Evolutionary conservation across 2,888 invertebrate species (phyloP).

Genomic region (Andrena fulva): DNA sequence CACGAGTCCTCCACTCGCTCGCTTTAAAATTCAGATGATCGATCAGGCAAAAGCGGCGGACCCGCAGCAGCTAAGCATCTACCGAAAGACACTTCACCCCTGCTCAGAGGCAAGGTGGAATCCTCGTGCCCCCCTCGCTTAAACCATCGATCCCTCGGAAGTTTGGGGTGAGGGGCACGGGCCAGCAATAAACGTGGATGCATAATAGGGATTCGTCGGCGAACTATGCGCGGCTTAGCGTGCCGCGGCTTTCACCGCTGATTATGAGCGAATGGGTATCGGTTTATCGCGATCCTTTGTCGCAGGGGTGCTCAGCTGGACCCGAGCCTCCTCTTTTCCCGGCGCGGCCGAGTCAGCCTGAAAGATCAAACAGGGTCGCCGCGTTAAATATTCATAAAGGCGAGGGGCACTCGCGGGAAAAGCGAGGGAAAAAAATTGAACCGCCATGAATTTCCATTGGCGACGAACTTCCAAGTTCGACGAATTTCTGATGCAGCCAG

Average conservation of each 20-base stretch:
- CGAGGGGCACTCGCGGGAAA: not conserved
- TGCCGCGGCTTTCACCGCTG: slow-evolving; percentile 51
- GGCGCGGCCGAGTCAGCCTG: slow-evolving; percentile 20
- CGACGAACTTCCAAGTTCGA: slow-evolving; percentile 56
- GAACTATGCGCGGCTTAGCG: slow-evolving; percentile 58
- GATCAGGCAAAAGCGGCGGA: too few relatives aligned
- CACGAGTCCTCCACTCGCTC: too few relatives aligned
- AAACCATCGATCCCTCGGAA: slow-evolving; percentile 10
- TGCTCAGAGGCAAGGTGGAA: not conserved
- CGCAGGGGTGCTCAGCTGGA: slow-evolving; percentile 37
- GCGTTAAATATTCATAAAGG: slow-evolving; percentile 56
- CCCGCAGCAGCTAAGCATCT: too few relatives aligned
- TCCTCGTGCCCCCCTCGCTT: not conserved
- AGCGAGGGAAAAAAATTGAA: slow-evolving; percentile 13
- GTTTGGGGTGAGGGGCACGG: not conserved
- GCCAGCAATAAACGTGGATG: slow-evolving; percentile 37
- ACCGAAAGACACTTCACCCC: too few relatives aligned
- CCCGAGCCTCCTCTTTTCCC: slow-evolving; percentile 14
- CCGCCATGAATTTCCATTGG: slow-evolving; percentile 65
- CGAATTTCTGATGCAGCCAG: slow-evolving; percentile 52
- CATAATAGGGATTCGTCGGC: slow-evolving; percentile 45
- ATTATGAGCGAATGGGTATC: slow-evolving; percentile 68
- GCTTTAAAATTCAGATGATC: too few relatives aligned
- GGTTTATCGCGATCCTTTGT: slow-evolving; percentile 66
- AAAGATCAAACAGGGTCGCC: slow-evolving; percentile 26